Percentiles rank a stretch among this genome's conserved stretches.
These are phyloP conservation scores for Monomorium pharaonis DNA, from an alignment of 1,140 invertebrate genomes.

Conservation along the genomic window DNA sequence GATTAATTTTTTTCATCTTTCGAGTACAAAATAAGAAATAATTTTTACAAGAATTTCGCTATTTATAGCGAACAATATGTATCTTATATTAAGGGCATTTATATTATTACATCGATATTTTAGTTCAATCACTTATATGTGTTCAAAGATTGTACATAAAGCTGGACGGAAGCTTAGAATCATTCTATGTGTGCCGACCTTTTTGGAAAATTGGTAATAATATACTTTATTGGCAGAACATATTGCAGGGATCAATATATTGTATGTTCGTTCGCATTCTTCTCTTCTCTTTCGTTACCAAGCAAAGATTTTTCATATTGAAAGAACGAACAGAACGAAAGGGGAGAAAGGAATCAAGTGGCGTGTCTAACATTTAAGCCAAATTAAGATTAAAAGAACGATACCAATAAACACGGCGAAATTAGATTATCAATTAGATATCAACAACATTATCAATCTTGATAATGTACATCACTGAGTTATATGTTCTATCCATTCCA, in stretches of 20 bases:
- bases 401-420: conserved; percentile 28
- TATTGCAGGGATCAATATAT: conserved; percentile 18
- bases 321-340: not conserved
- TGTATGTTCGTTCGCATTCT: conserved; percentile 20
- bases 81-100: not conserved
- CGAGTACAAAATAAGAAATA: not conserved
- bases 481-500: not conserved
- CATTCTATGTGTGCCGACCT: not conserved
- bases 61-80: too few species aligned
- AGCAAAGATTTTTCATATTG: not conserved
- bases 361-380: not conserved
- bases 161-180: not conserved
- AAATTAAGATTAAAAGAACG: not conserved
- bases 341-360: not conserved
- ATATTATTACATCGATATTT: not conserved
- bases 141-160: not conserved
- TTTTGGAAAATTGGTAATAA: conserved; percentile 40
- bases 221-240: conserved; percentile 40
- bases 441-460: too few species aligned
- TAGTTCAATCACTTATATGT: not conserved
- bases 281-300: not conserved
- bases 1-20: not conserved
- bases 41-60: not conserved
- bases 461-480: too few species aligned
- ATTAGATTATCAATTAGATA: conserved; percentile 36